These are phyloP conservation scores for Malurus melanocephalus DNA, from an alignment of 2,113 vertebrate genomes.

Conservation along the genomic window DNA sequence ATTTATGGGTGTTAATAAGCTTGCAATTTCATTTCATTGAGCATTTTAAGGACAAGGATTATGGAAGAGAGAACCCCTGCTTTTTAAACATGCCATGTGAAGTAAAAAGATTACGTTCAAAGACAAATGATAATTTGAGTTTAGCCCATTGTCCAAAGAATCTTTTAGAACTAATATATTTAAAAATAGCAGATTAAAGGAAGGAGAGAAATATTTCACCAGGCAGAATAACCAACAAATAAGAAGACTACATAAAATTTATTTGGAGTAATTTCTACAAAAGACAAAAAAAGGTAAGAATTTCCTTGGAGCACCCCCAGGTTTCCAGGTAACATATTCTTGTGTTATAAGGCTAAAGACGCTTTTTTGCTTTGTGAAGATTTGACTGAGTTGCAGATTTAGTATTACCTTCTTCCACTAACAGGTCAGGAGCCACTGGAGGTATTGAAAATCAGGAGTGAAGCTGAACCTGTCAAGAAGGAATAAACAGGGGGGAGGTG, in stretches of 20 bases:
- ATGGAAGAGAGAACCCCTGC: fast-evolving
- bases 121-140: neutral
- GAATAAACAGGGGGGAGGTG: neutral
- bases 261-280: neutral
- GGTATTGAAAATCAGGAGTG: neutral
- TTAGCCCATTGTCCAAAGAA: neutral
- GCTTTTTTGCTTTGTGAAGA: neutral
- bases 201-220: neutral
- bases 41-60: neutral
- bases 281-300: neutral
- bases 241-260: neutral
- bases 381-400: neutral
- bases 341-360: neutral
- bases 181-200: neutral
- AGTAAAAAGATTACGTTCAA: neutral
- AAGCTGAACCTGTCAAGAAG: neutral
- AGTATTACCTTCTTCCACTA: neutral
- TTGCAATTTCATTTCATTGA: neutral
- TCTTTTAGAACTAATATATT: neutral
- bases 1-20: neutral
- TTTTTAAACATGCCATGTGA: neutral
- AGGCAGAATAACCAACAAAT: neutral
- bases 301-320: neutral
- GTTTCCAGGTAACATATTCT: neutral
- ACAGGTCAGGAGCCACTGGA: neutral